A percentile compares a stretch with the other conserved stretches of the same genome.
Evolutionary conservation across 2,888 invertebrate species (phyloP).

Genomic region (Endotricha flammealis): DNA sequence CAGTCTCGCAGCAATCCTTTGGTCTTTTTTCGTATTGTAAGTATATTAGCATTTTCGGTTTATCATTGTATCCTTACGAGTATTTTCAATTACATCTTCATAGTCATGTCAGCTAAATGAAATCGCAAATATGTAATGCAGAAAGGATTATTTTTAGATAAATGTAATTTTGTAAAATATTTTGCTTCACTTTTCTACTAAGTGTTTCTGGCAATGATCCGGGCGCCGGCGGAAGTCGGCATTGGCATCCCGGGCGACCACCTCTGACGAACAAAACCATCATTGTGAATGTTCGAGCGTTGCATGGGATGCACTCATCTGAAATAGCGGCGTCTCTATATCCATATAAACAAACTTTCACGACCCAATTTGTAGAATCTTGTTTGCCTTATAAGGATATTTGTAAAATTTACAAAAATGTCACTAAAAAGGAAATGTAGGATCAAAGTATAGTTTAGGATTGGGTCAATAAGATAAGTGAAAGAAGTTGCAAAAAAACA

Average conservation of each 20-base stretch:
- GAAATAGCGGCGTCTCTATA: background rate
- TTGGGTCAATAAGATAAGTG: too few species aligned
- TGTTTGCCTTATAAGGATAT: too few species aligned
- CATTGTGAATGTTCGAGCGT: slow-evolving; percentile 31
- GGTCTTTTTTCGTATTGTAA: slow-evolving; percentile 7
- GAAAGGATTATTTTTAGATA: too few species aligned
- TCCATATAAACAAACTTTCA: too few species aligned
- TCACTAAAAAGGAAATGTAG: too few species aligned
- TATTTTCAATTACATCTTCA: slow-evolving; percentile 6
- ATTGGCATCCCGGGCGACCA: slow-evolving; percentile 55
- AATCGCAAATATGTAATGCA: too few species aligned
- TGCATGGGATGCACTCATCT: slow-evolving; percentile 4
- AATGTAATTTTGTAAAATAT: too few species aligned
- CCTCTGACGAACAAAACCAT: slow-evolving; percentile 44
- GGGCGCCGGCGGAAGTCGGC: slow-evolving; percentile 69
- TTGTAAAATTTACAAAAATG: too few species aligned
- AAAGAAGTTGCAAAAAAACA: too few species aligned
- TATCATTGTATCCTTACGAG: slow-evolving; percentile 11
- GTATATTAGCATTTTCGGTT: slow-evolving; percentile 5
- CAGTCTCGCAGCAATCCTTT: slow-evolving; percentile 11
- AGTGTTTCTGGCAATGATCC: slow-evolving; percentile 60
- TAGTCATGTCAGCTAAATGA: too few species aligned
- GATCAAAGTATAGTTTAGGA: too few species aligned
- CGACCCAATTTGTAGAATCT: too few species aligned
- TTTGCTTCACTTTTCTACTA: slow-evolving; percentile 33